These are phyloP conservation scores for Drosophila ohnishii DNA, from an alignment of 1,140 invertebrate species.

Conservation along the genomic window DNA sequence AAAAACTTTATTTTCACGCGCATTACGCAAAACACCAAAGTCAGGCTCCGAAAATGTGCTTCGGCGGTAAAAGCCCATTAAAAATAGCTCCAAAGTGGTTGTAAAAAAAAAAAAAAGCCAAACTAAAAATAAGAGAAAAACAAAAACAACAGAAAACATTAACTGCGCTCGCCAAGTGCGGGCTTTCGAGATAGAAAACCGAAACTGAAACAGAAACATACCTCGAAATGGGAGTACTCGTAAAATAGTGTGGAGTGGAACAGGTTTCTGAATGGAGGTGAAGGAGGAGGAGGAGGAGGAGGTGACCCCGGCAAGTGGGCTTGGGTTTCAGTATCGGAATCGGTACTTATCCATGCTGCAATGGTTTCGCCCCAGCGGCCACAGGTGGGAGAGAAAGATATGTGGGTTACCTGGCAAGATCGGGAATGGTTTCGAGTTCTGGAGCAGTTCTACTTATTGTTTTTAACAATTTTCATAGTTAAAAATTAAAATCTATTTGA, in stretches of 20 bases:
- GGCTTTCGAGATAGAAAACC: conserved; percentile 50
- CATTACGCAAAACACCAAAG: conserved; percentile 68
- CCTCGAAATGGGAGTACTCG: conserved; percentile 36
- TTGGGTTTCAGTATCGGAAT: conserved; percentile 14
- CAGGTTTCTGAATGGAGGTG: conserved; percentile 7
- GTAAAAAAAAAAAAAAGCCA: conserved; percentile 59
- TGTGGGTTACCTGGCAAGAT: conserved; percentile 30
- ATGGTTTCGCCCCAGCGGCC: conserved; percentile 24
- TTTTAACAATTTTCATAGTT: background rate
- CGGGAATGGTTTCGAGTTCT: conserved; percentile 11
- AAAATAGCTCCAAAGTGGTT: conserved; percentile 73
- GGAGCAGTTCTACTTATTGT: background rate
- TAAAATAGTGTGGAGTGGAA: conserved; percentile 36
- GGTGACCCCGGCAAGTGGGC: conserved; percentile 40
- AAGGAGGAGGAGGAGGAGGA: too few species aligned
- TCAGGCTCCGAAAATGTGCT: conserved; percentile 47
- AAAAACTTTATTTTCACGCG: conserved; percentile 80
- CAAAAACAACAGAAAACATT: conserved; percentile 33
- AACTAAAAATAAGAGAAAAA: conserved; percentile 64
- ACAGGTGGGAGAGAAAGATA: conserved; percentile 21
- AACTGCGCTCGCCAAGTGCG: conserved; percentile 68
- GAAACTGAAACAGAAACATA: conserved; percentile 22
- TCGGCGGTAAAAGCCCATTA: conserved; percentile 67
- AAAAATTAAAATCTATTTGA: too few species aligned
- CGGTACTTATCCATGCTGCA: conserved; percentile 32